A percentile compares a stretch with the other conserved stretches of the same genome.
phyloP scores from a whole-genome alignment of 2,797 vertebrate species.

The Oceanodroma leucorhoa region DNA sequence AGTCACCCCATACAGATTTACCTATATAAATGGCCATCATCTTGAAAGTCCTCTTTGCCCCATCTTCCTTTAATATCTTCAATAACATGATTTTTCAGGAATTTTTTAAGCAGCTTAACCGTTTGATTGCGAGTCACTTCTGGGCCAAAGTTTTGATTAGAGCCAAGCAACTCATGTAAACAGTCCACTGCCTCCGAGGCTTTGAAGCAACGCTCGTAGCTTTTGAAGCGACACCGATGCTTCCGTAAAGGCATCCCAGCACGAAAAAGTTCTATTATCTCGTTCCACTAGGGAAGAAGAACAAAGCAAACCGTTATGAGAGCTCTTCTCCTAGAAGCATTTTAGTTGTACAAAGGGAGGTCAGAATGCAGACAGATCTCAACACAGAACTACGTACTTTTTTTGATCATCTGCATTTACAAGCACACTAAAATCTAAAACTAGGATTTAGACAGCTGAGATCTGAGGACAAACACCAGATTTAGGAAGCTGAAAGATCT shows the following conservation, averaged over 20 bases:
- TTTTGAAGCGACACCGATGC: constrained; percentile 91
- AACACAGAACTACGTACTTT: fast-evolving
- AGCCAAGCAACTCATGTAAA: constrained; percentile 84
- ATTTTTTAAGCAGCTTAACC: constrained; percentile 90
- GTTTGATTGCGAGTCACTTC: constrained; percentile 93
- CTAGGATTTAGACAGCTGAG: fast-evolving
- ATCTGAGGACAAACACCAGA: neutral
- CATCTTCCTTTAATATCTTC: constrained; percentile 94
- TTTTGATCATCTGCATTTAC: fast-evolving
- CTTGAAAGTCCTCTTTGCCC: constrained; percentile 93
- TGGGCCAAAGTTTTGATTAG: constrained; percentile 91
- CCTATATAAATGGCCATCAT: constrained; percentile 89
- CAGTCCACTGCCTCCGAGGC: constrained; percentile 88
- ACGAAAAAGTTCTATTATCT: constrained; percentile 92
- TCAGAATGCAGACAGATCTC: neutral
- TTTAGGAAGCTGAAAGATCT: too few species aligned
- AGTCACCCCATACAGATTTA: neutral
- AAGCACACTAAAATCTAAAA: neutral
- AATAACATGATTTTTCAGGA: constrained; percentile 93
- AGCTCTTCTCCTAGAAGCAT: neutral
- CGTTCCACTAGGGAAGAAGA: constrained; percentile 86
- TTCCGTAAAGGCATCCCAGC: constrained; percentile 86
- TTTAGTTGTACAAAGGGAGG: fast-evolving
- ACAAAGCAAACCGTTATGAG: neutral
- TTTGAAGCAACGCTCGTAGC: constrained; percentile 87